Evolutionary conservation across 2,888 invertebrate species (phyloP).

Genomic region (Chrysotoxum bicinctum): DNA sequence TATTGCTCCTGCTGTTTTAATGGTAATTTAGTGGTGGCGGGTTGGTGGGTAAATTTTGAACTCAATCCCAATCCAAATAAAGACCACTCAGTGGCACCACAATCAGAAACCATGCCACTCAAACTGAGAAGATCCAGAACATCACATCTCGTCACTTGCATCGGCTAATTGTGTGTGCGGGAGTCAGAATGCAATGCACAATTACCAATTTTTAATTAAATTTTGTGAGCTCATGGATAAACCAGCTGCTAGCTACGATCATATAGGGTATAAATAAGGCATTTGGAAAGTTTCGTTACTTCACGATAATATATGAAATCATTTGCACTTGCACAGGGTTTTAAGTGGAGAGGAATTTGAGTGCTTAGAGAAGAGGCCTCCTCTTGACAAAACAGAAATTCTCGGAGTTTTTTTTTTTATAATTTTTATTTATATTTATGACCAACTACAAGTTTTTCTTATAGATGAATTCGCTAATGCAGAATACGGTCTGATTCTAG

Average conservation of each 20-base stretch:
- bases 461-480: too few species aligned
- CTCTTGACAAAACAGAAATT: neutral
- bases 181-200: slow-evolving; percentile 66
- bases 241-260: slow-evolving; percentile 17
- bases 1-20: slow-evolving; percentile 48
- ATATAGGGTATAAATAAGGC: neutral
- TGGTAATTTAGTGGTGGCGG: neutral
- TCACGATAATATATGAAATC: neutral
- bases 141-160: slow-evolving; percentile 28
- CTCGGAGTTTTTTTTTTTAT: neutral
- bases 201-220: slow-evolving; percentile 70
- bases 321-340: neutral
- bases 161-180: slow-evolving; percentile 53
- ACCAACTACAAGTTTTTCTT: too few species aligned
- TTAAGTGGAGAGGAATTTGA: neutral
- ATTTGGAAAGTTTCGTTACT: neutral
- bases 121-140: slow-evolving; percentile 39
- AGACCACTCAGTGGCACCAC: slow-evolving; percentile 52
- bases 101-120: slow-evolving; percentile 22
- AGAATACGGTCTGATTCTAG: too few species aligned
- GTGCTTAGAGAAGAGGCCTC: neutral
- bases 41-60: slow-evolving; percentile 8
- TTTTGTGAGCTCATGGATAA: slow-evolving; percentile 57
- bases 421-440: neutral
- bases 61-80: neutral